phyloP scores from a whole-genome alignment of 1,140 invertebrate species.

The Atta colombica region DNA sequence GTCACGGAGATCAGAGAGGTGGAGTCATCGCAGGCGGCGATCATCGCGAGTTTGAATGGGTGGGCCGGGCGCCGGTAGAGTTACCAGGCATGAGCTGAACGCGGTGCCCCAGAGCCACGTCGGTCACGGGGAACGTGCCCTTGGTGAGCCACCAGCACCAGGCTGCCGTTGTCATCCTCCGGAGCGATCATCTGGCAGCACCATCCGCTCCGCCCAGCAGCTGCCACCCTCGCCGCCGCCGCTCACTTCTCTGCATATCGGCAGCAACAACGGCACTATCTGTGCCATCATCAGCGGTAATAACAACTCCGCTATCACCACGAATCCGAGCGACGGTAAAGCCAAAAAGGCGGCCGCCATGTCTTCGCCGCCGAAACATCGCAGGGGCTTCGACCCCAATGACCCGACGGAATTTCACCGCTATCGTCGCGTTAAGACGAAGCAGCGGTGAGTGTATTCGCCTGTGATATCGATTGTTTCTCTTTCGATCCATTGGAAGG shows the following conservation, averaged over 20 bases:
- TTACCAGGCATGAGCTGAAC: conserved; percentile 85
- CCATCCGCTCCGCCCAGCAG: conserved; percentile 58
- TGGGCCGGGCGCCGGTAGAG: conserved; percentile 83
- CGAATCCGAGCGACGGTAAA: conserved; percentile 66
- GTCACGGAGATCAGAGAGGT: conserved; percentile 75
- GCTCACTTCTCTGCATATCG: conserved; percentile 71
- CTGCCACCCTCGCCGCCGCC: conserved; percentile 78
- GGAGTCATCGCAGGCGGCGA: conserved; percentile 79
- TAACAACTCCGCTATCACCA: conserved; percentile 59
- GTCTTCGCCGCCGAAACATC: conserved; percentile 83
- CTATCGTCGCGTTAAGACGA: conserved; percentile 83
- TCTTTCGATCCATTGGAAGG: conserved; percentile 51
- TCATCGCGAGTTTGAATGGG: conserved; percentile 85
- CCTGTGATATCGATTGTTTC: conserved; percentile 59
- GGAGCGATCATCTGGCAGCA: conserved; percentile 49
- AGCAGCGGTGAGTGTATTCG: conserved; percentile 81
- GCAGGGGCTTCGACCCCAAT: conserved; percentile 83
- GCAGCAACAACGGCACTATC: conserved; percentile 58
- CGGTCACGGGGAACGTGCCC: conserved; percentile 80
- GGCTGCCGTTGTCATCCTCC: conserved; percentile 66
- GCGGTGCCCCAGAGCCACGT: conserved; percentile 83
- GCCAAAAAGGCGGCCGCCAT: conserved; percentile 79
- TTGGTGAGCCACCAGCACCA: conserved; percentile 77
- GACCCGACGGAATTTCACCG: conserved; percentile 82
- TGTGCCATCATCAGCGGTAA: conserved; percentile 48